Base-by-base conservation (phyloP, 2,113 vertebrate species). In the Rhynchopsitta pachyrhyncha region DNA sequence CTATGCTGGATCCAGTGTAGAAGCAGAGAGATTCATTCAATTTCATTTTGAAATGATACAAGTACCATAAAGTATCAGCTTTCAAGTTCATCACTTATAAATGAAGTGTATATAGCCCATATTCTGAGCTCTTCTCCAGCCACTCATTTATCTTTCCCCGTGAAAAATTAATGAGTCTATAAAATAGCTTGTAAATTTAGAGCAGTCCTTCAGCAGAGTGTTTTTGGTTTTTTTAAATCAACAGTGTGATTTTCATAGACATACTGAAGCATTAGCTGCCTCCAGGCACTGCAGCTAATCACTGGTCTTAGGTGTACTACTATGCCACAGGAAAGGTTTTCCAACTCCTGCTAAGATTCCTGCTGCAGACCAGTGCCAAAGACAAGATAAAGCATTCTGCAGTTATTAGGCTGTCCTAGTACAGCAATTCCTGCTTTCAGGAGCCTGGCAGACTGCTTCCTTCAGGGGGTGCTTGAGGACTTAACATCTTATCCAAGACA, bases 111-210 rank as follows among this genome's bases (percentile, higher is more conserved):
- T 94, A 94, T 70, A 88, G 68, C 42, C 46, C 47, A 47, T 86
- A 83, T 88, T 90, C 74, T 60, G 41, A 92, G 67, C 44, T 88
- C 53, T 18, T 80, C 79, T 82, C 78, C 22, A 89, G 70, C 59
- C 13, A 7, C 37, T 80, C 76, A 77, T 95, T 97, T 90, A 93
- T 93, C 78, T 91, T 96, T 84, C 60, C 10, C 78, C 0, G 1
- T 95, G 87, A 95, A 94, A 95, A 95, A 94, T 80, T 88, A 92
- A 90, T 86, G 41, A 83, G 66, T 86, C 88, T 83, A 82, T 91
- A 88, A 96, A 95, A 81, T 44, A 92, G 49, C 77, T 90, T 73
- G 66, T 90, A 90, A 95, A 90, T 95, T 81, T 81, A 88, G n/a
- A 80, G 19, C 75, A 74, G 53, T 49, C 19, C 9, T 23, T 14